These are phyloP conservation scores for Corythoichthys haematopterus DNA, from an alignment of 2,113 vertebrate genomes.

Conservation along the genomic window DNA sequence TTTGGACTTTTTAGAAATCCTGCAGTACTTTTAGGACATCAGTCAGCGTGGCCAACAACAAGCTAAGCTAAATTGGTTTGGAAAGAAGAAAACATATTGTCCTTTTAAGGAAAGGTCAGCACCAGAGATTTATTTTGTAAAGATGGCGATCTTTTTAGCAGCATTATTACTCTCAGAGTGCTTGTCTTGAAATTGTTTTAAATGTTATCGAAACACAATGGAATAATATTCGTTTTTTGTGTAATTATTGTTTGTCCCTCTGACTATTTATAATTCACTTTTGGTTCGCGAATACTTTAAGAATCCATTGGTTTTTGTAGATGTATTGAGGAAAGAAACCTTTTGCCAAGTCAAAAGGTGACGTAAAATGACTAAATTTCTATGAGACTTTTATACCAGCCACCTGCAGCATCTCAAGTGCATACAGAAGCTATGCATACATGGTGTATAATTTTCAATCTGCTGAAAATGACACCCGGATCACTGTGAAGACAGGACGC, in stretches of 20 bases:
- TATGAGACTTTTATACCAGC: conserved; percentile 55
- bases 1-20: background rate
- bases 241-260: too few species aligned
- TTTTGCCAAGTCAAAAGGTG: conserved; percentile 33
- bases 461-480: conserved; percentile 16
- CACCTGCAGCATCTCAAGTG: conserved; percentile 34
- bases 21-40: background rate
- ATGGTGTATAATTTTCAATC: conserved; percentile 44
- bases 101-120: background rate
- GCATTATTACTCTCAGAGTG: background rate
- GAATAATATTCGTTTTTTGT: too few species aligned
- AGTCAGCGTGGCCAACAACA: background rate
- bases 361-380: conserved; percentile 44
- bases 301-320: conserved; percentile 4
- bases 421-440: conserved; percentile 45
- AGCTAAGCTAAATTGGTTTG: background rate
- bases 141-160: background rate
- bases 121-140: background rate
- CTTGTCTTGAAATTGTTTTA: background rate
- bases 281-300: too few species aligned
- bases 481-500: conserved; percentile 30
- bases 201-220: background rate
- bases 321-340: conserved; percentile 16
- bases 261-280: too few species aligned
- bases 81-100: background rate